Evolutionary conservation across 1,140 invertebrate genomes (phyloP), one percentile per base, ranked within the genome.

Genomic region (Venturia canescens): DNA sequence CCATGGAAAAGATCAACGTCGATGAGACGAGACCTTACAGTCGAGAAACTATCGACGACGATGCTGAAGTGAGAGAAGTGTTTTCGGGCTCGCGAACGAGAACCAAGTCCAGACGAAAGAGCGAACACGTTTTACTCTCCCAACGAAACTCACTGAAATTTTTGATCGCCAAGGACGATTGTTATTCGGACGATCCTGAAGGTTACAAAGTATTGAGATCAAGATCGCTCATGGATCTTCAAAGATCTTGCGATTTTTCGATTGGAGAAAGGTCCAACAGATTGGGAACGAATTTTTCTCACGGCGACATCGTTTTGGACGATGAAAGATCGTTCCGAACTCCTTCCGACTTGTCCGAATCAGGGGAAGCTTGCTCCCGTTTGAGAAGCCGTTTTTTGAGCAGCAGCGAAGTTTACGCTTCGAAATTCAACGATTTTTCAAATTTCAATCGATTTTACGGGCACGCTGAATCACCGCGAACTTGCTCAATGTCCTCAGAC

Each of bases 111-210:
- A 77, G 87, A 31, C 38, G 87, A 57, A 84, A 83, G 44, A 91
- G 90, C 80, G 88, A 91, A 29, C 86, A 87, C 16, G 86, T 86
- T 80, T 77, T 90, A 18, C 69, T 90, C 15, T 88, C 87, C 0
- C 81, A 82, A 9, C 84, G 84, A 34, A 88, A 77, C 80, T 86
- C 85, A 0, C 60, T 86, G 9, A 86, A 83, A 26, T 87, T 87
- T 26, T 31, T 87, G 6, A 34, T 48, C 9, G 48, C 31, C 78
- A 9, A 79, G 76, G 18, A 76, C 66, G 7, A 29, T 23, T 21
- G 57, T 66, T 44, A 77, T 31, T 50, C 79, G 18, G 27, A 57
- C 11, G 72, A 80, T 29, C 75, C 53, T 16, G 75, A 77, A 26
- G 57, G 1, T 3, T 77, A 63, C 57, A 63, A 63, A 44, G 44